phyloP scores from a whole-genome alignment of 2,113 vertebrate genomes.

The Melanostigma gelatinosum region DNA sequence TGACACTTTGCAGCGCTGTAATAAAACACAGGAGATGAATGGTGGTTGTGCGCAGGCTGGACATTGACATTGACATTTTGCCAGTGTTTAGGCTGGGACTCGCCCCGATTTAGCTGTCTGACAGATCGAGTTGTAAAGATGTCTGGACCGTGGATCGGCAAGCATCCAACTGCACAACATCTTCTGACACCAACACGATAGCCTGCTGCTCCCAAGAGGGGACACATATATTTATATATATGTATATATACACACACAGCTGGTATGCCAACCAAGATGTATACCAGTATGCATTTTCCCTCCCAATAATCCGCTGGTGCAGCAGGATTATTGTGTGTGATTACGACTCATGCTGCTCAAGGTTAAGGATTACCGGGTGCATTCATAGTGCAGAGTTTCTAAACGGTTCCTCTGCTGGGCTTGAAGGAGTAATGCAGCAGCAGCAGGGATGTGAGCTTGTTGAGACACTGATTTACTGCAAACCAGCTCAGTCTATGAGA shows the following conservation, averaged over 20 bases:
- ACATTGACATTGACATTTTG: slow-evolving; percentile 29
- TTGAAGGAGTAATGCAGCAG: neutral
- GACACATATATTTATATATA: neutral
- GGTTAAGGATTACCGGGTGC: slow-evolving; percentile 53
- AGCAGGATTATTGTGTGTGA: slow-evolving; percentile 61
- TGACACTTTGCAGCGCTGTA: neutral
- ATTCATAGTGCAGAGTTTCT: slow-evolving; percentile 11
- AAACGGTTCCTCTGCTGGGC: slow-evolving; percentile 19
- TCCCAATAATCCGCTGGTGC: slow-evolving; percentile 47
- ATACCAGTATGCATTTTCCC: neutral
- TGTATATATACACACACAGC: neutral
- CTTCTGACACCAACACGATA: slow-evolving; percentile 24
- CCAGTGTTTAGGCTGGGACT: slow-evolving; percentile 60
- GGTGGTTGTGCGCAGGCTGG: neutral
- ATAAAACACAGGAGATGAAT: slow-evolving; percentile 32
- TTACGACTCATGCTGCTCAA: slow-evolving; percentile 48
- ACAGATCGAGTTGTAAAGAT: slow-evolving; percentile 64
- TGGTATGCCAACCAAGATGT: slow-evolving; percentile 3
- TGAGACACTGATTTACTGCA: neutral
- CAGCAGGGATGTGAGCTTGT: neutral
- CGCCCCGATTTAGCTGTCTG: slow-evolving; percentile 25
- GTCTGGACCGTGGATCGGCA: slow-evolving; percentile 53
- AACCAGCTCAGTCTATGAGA: no score
- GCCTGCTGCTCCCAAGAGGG: neutral
- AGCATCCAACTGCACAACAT: slow-evolving; percentile 48